phyloP scores from a whole-genome alignment of 2,888 invertebrate genomes.

The Strigamia crassipes region DNA sequence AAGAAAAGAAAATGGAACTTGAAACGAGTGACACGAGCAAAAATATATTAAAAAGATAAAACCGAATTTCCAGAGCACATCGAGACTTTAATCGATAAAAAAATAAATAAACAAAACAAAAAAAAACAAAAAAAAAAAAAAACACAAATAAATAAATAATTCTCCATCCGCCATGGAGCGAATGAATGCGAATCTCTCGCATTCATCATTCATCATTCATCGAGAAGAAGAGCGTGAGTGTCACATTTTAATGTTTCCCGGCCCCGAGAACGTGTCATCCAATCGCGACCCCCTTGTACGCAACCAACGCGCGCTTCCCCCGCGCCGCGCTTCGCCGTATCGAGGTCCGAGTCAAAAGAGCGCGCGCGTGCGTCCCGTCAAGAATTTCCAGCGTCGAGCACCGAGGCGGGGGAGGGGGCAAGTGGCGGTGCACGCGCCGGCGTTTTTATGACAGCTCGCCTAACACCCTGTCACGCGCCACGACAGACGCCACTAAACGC shows the following conservation, averaged over 20 bases:
- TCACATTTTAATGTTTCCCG: conserved; percentile 16
- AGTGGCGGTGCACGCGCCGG: conserved; percentile 3
- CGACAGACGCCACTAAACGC: conserved; percentile 21
- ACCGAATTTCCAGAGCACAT: neutral
- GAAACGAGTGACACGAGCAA: neutral
- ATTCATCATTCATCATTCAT: conserved; percentile 7
- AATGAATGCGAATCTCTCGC: neutral
- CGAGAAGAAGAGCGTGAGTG: neutral
- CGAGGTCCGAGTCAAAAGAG: neutral
- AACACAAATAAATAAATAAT: neutral
- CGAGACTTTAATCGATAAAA: neutral
- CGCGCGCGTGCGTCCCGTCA: conserved; percentile 11
- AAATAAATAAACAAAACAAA: neutral
- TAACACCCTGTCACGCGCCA: conserved; percentile 21
- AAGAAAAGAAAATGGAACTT: conserved; percentile 16
- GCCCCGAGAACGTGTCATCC: conserved; percentile 13
- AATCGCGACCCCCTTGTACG: neutral
- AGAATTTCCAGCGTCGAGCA: conserved; percentile 14
- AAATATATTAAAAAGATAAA: conserved; percentile 12
- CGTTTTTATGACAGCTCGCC: conserved; percentile 17
- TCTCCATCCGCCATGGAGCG: neutral
- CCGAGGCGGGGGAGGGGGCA: neutral
- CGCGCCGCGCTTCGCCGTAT: neutral
- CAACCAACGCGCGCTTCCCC: neutral
- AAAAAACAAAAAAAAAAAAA: neutral